Base-by-base conservation (phyloP, 2,113 vertebrate species). In the Nothoprocta pentlandii region DNA sequence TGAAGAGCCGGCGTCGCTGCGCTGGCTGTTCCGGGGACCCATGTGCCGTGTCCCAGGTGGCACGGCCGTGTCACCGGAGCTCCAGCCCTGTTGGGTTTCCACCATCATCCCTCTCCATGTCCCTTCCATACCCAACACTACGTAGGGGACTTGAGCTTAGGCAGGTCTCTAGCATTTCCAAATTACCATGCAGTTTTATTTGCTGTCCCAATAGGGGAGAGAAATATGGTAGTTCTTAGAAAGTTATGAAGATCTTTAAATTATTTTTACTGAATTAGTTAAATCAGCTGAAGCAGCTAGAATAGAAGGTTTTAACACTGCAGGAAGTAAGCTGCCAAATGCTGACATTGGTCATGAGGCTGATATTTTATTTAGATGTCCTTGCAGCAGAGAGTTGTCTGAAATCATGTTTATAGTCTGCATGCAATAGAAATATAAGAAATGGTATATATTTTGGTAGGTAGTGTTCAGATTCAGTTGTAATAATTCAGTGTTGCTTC, bases 331-430 rank as follows among this genome's bases (percentile, higher is more conserved):
- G 46, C 82, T 96, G 91, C 76, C 94, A 96, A 97, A 90, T 93
- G 94, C 97, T 98, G 94, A 96, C 83, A 58, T 80, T 16, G 90
- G 95, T 81, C 90, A 49, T 83, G 95, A 90, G 95, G 61, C 88
- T 95, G 92, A 94, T 97, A 66, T 97, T 98, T 98, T 98, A 97
- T 98, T 97, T 94, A 96, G 96, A 87, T 96, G 93, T 97, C 87
- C 96, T 98, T 87, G 97, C 91, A 96, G 87, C 94, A 78, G 6
- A 61, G 94, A 93, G 68, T 87, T 94, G 16, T 71, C 41, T 64
- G 94, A 97, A 97, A 96, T 88, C 85, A 83, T 95, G 96, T 97
- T 97, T 97, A 95, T 70, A 87, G 95, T 94, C 96, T 93, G 61
- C 14, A 3, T 96, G 91, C 63, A 49, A 68, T 15, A 93, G 92